phyloP scores from a whole-genome alignment of 2,888 invertebrate species.

The Torymus tubicola region DNA sequence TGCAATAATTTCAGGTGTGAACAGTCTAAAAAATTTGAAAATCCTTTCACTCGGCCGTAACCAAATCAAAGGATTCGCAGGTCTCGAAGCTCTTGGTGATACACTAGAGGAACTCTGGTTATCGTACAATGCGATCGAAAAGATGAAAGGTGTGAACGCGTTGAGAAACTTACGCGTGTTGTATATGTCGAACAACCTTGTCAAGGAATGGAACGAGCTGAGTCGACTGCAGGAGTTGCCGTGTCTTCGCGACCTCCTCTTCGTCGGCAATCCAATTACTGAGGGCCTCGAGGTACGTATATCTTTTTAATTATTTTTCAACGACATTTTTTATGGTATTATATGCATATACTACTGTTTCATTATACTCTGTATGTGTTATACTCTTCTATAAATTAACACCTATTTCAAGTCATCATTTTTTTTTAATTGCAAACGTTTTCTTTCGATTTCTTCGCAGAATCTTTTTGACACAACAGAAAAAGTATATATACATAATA shows the following conservation, averaged over 20 bases:
- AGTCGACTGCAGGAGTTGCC: slow-evolving; percentile 85
- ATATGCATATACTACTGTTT: too few relatives aligned
- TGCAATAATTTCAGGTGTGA: slow-evolving; percentile 79
- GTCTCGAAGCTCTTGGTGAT: slow-evolving; percentile 91
- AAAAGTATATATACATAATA: too few relatives aligned
- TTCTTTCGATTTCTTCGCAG: too few relatives aligned
- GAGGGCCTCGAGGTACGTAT: slow-evolving; percentile 73
- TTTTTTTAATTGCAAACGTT: too few relatives aligned
- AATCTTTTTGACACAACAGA: too few relatives aligned
- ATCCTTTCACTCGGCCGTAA: slow-evolving; percentile 92
- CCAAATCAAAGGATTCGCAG: slow-evolving; percentile 91
- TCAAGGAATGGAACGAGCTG: slow-evolving; percentile 94
- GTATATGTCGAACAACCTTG: slow-evolving; percentile 89
- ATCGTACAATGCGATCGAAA: slow-evolving; percentile 94
- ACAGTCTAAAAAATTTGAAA: slow-evolving; percentile 88
- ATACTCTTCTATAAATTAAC: too few relatives aligned
- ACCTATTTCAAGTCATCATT: too few relatives aligned
- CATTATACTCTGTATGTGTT: too few relatives aligned
- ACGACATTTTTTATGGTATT: too few relatives aligned
- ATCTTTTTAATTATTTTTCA: background rate
- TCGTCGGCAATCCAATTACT: slow-evolving; percentile 82
- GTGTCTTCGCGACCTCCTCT: slow-evolving; percentile 86
- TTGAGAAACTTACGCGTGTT: slow-evolving; percentile 89
- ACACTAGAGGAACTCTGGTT: slow-evolving; percentile 95
- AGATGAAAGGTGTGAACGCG: slow-evolving; percentile 90